A percentile compares a stretch with the other conserved stretches of the same genome.
phyloP scores from a whole-genome alignment of 1,140 invertebrate species.

The Drosophila gunungcola region DNA sequence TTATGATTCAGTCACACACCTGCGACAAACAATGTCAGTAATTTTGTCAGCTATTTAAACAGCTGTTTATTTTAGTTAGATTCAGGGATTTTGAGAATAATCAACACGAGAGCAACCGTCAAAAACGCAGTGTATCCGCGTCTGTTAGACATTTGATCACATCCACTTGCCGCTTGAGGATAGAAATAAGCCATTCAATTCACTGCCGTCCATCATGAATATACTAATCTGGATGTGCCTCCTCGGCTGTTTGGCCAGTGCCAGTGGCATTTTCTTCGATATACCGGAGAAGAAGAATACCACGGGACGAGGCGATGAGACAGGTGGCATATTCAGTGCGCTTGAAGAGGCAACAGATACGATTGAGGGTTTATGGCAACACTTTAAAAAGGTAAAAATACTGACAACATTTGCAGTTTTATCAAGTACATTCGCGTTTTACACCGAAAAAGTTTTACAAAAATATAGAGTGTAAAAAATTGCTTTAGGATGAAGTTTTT shows the following conservation, averaged over 20 bases:
- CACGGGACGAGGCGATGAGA: neutral
- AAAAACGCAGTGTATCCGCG: conserved; percentile 44
- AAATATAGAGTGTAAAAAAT: too few species aligned
- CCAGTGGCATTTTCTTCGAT: conserved; percentile 39
- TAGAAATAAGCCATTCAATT: conserved; percentile 3
- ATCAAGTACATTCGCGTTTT: too few species aligned
- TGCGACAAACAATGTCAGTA: conserved; percentile 19
- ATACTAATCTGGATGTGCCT: conserved; percentile 38
- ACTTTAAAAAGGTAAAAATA: conserved; percentile 58
- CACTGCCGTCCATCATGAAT: conserved; percentile 39
- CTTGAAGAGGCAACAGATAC: conserved; percentile 47
- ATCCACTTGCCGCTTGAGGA: conserved; percentile 24
- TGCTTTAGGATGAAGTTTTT: too few species aligned
- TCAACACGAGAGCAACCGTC: conserved; percentile 13
- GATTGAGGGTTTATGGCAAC: conserved; percentile 45
- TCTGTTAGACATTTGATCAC: conserved; percentile 35
- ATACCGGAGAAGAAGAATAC: neutral
- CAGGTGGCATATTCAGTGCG: conserved; percentile 19
- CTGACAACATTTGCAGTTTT: too few species aligned
- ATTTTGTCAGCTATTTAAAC: conserved; percentile 37
- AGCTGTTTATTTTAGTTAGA: conserved; percentile 49
- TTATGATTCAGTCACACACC: conserved; percentile 5
- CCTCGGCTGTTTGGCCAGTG: conserved; percentile 18
- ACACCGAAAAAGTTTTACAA: too few species aligned
- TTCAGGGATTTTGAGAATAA: conserved; percentile 41